Base-by-base conservation (phyloP, 2,888 invertebrate genomes). In the Zaprionus bogoriensis region DNA sequence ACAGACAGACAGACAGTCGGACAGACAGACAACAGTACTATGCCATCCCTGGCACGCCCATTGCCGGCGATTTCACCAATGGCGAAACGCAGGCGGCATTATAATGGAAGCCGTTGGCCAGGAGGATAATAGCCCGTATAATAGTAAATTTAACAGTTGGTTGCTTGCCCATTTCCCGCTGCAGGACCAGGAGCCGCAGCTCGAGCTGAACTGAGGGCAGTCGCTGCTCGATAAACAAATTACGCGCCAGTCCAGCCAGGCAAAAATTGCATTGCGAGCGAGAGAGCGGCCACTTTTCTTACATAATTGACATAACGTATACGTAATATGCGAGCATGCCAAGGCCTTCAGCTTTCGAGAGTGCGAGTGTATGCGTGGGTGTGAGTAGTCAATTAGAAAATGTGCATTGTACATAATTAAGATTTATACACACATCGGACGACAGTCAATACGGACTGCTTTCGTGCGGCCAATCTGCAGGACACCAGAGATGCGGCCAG, bases 141-240 rank as follows among this genome's bases (percentile, higher is more conserved):
- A 82, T 86, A 82, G 84, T 86, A 86, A 77, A 82, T 82, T 86
- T 86, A 82, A 82, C 81, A 86, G 86, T 82, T 76, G 74, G 86
- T 64, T 82, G 81, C 9, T 58, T 70, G 53, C 54, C 14, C 73
- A 77, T 74, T 74, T 72, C 68, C 51, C 69, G 54, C 54, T 61
- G 67, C 67, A 41, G 23, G 2, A 47, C 7, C 41, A 12, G 19
- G n/a, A 22, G 5, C 41, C 10, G 9, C 12, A 14, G 36, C 5
- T 5, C 2, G 5, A 17, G 10, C 6, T 3, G 12, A 2, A 1
- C 1, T 12, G 19, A n/a, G n/a, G n/a, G n/a, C n/a, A n/a, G n/a
- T n/a, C 4, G 10, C 10, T 22, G 41, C 10, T 20, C 22, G 71
- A 78, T 80, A 85, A 87, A 87, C 88, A 87, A 87, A 88, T 87